Evolutionary conservation across 2,888 invertebrate genomes (phyloP), one percentile per base, ranked within the genome.

Genomic region (Ptychoptera albimana): DNA sequence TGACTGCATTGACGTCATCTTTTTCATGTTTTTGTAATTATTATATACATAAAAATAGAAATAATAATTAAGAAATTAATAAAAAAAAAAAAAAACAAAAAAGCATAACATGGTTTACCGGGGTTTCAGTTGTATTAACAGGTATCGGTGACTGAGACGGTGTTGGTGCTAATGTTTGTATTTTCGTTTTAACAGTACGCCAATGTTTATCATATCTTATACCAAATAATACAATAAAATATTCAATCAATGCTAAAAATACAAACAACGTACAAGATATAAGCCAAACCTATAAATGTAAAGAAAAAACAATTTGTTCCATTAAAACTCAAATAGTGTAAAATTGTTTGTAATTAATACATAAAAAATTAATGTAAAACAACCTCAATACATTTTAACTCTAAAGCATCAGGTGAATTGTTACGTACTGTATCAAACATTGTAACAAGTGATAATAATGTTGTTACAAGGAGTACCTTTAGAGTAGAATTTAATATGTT

Each of bases 351-450:
- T 15, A 12, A 30, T 10, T 14, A 40, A 32, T 40, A 13, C 31
- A 6, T 2, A 29, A 23, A 32, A 11, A 11, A n/a, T 32, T 3
- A 32, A 32, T 32, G 8, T 6, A 6, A 13, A n/a, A n/a, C 29
- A 29, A 56, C 56, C 57, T 76, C 76, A 52, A 76, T 74, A 58
- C 75, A 75, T 56, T 75, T 75, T 46, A 75, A 59, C 58, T 75
- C 75, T 44, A 75, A 60, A 2, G 75, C 75, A 54, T 74, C 74
- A 23, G 75, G 75, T 23, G 75, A 76, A 59, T 75, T 75, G 59
- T 75, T 74, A 58, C 75, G 73, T 54, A 75, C 75, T 40, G 76
- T 75, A 56, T 76, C 75, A 57, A 76, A 76, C 76, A 76, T 77
- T 46, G 77, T 75, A 58, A 76, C 72, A 23, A 77, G 64, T 1